Evolutionary conservation across 2,113 vertebrate species (phyloP), one percentile per base, ranked within the genome.

Genomic region (Sakesphorus luctuosus): DNA sequence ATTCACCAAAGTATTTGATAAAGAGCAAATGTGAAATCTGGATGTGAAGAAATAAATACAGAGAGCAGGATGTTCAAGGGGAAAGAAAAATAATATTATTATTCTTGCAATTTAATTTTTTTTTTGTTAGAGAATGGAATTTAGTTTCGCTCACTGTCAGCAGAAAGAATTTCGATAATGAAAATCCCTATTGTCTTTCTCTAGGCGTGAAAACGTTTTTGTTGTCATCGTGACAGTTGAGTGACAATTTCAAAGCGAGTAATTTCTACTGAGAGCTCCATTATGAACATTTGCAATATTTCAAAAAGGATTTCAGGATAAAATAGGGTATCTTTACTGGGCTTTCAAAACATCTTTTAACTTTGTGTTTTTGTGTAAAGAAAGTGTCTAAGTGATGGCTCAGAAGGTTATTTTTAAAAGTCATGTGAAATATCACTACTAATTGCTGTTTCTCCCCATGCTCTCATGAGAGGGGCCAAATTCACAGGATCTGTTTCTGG

Each of bases 161-260:
- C 40, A 68, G 79, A 96, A 93, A 56, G 63, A 95, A 96, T 95
- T 76, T 71, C 86, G 68, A 83, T 96, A 96, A 96, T 97, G 97
- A 97, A 97, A 97, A 97, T 96, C 95, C 91, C 89, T 44, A 81
- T 97, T 97, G 96, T 98, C 73, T 97, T 97, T 93, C 96, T 92
- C 35, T 83, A 84, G 85, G 62, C 24, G 19, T 96, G 91, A 89
- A 95, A 97, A 98, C 84, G 72, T 95, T 95, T 96, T 67, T 94
- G 71, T 93, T 97, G 97, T 96, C 96, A 96, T 98, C 95, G 98
- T 97, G 94, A 98, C 89, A 87, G 72, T 87, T 98, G 97, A 98
- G 89, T 96, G 98, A 94, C 95, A 97, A 47, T 18, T 35, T 93
- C 29, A 40, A 85, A 94, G 76, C 81, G 67, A 94, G 77, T 94